phyloP scores from a whole-genome alignment of 2,113 vertebrate species.

The Triplophysa siluroides region DNA sequence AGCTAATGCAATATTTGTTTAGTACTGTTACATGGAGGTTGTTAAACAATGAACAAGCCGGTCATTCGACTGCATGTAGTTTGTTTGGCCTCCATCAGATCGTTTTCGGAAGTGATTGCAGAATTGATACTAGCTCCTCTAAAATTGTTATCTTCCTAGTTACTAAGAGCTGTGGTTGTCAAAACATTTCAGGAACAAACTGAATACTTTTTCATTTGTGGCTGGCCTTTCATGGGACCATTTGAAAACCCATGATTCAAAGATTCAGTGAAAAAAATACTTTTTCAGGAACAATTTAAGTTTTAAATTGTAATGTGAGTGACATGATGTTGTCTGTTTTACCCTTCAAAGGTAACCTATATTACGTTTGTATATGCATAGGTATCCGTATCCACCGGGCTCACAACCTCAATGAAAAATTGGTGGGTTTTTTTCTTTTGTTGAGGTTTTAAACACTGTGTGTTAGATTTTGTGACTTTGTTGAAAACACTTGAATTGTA shows the following conservation, averaged over 20 bases:
- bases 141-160: not conserved
- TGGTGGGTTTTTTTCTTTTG: not conserved
- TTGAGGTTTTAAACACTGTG: constrained; percentile 16
- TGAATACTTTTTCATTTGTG: constrained; percentile 3
- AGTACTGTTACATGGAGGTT: not conserved
- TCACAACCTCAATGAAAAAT: not conserved
- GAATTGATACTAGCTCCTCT: too few relatives aligned
- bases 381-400: not conserved
- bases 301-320: constrained; percentile 3
- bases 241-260: not conserved
- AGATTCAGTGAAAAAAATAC: not conserved
- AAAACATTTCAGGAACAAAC: not conserved
- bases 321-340: constrained; percentile 3
- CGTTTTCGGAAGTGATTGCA: not conserved
- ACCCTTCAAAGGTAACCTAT: not conserved
- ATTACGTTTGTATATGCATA: not conserved
- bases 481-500: not conserved
- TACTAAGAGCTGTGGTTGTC: not conserved
- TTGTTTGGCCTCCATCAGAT: not conserved
- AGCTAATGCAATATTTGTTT: not conserved
- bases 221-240: not conserved
- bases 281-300: constrained; percentile 10
- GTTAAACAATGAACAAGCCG: not conserved
- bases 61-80: not conserved
- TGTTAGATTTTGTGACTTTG: not conserved